Base-by-base conservation (phyloP, 2,113 vertebrate species). In the Lamprotornis superbus region DNA sequence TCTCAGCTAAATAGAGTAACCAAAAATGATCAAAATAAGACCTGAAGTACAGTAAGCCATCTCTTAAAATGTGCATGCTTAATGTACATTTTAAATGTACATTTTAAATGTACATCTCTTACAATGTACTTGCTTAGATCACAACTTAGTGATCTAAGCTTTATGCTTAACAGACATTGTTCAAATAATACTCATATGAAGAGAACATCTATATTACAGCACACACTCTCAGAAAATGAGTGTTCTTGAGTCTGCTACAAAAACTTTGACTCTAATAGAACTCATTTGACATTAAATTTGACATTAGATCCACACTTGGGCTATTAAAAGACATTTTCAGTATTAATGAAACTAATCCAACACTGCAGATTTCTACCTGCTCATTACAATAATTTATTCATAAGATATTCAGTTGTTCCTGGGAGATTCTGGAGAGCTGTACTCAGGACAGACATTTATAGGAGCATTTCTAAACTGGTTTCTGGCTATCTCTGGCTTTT, bases 301-400 rank as follows among this genome's bases (percentile, higher is more conserved):
- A 53, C 28, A 39, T 53, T 87, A 78, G n/a, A 49, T 69, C 19
- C 13, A 61, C 20, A 68, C 42, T 20, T 76, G 15, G 53, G 10
- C 24, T 87, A 89, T 68, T 91, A 79, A 76, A 52, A 83, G 73
- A 65, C 8, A 73, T 76, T 84, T 87, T 67, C 18, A 22, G 37
- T 89, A 60, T 85, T 89, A 89, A 93, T 89, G 57, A 71, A 94
- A 89, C 25, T 65, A 87, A 92, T 91, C n/a, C 37, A 89, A 49
- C 31, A 49, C 28, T 40, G 60, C 28, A 39, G 30, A 87, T 49
- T 94, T 91, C 44, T 91, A n/a, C 23, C 31, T 76, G 28, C 47
- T 89, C 44, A n/a, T 89, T 96, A 42, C 20, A 78, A 69, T 87
- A 89, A 91, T 87, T 89, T 92, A 83, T 95, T 89, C 44, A 87